Evolutionary conservation across 2,888 invertebrate genomes (phyloP), one percentile per base, ranked within the genome.

Genomic region (Drosophila cognata): DNA sequence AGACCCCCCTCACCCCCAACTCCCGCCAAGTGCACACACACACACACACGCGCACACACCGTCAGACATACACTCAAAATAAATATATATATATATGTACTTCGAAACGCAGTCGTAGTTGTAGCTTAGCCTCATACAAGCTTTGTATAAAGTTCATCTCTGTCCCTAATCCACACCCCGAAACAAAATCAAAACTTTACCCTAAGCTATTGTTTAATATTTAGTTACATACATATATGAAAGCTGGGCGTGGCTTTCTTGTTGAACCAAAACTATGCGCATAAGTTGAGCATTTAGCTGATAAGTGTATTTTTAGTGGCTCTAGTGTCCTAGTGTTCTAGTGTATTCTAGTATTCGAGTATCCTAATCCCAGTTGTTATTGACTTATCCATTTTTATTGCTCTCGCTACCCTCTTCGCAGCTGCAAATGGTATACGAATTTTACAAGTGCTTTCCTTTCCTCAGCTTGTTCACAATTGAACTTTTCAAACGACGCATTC

Each of bases 211-310:
- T 87, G 83, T 81, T 85, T 88, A 70, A 74, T 73, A 76, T 64
- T 88, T 82, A 85, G 83, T 84, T 79, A 70, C 70, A 74, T 79
- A 70, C 70, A 74, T 62, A 65, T 71, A 77, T 64, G 82, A 38
- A 84, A 70, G 85, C 71, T 10, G 57, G 66, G 70, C 50, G 43
- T 46, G 61, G 70, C 81, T 82, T 82, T 82, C 82, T 77, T 86
- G 89, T 86, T 86, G 87, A 86, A 86, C 85, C 85, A 86, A 86
- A 86, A 87, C 80, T 84, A 87, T 68, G 57, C 75, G 66, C 71
- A 77, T 84, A 87, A 86, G 84, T 79, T 75, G 73, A 69, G 59
- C 55, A 75, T 74, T 66, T 74, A 84, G 76, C 68, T 69, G 33
- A 43, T 81, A 83, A 81, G 81, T 61, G 43, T 73, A 76, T 70